Base-by-base conservation (phyloP, 2,797 vertebrate species). In the Molossus alvarezi region DNA sequence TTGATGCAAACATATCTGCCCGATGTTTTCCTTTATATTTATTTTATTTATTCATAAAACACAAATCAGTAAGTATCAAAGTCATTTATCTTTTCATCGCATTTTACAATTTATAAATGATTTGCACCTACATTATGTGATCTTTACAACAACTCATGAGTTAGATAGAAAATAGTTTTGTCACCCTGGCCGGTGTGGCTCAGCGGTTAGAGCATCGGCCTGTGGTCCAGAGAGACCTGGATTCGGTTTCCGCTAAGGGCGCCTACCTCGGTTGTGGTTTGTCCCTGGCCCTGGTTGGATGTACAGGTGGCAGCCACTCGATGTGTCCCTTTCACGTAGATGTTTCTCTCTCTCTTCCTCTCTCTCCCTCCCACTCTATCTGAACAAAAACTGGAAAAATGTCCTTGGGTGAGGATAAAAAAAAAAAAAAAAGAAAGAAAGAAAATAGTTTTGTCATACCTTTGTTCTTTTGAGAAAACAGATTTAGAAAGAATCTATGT, bases 21-120 rank as follows among this genome's bases (percentile, higher is more conserved):
- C 53, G 62, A 55, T 81, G 23, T 87, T 62, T 75, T 48, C 25
- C 37, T 85, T 65, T 77, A 67, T 60, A 85, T 27, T 67, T 65
- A 89, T 75, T 14, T 88, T 45, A 86, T 33, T 95, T 79, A 69
- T 69, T 95, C 48, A 75, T 71, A 85, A 94, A 81, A 92, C 8
- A 84, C 15, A 75, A 96, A 90, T 79, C 51, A 84, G 27, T 75
- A n/a, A 75, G 45, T 82, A 72, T 41, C 85, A 81, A 83, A 79
- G n/a, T 29, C 51, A 93, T 48, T 75, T 77, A 79, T 62, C 64
- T 82, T 7, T 55, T 60, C 7, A 83, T 37, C 86, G 33, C 9
- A 80, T 88, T 86, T 64, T 62, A 88, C 21, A 90, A 75, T 79
- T 92, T 79, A 87, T 55, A 89, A 83, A 80, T 58, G 53, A 17